A percentile compares a stretch with the other conserved stretches of the same genome.
Evolutionary conservation across 2,888 invertebrate genomes (phyloP).

Genomic region (Nebria brevicollis): DNA sequence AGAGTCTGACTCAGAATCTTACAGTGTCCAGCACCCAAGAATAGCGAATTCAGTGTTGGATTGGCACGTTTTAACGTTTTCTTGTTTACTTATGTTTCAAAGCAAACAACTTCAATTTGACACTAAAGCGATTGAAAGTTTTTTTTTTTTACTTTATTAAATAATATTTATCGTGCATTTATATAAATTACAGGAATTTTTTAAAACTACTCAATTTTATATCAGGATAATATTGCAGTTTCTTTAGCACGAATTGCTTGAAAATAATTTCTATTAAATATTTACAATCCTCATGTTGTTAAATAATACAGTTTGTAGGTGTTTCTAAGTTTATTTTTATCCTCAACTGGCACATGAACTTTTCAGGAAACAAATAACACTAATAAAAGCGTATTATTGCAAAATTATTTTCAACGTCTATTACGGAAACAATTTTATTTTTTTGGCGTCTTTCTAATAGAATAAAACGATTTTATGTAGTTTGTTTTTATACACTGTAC

Average conservation of each 20-base stretch:
- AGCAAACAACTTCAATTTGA: no score
- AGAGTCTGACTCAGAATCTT: background rate
- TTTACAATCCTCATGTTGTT: no score
- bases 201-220: no score
- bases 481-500: background rate
- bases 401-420: no score
- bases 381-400: background rate
- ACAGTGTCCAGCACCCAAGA: slow-evolving; percentile 20
- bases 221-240: no score
- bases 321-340: background rate
- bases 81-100: slow-evolving; percentile 14
- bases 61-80: slow-evolving; percentile 19
- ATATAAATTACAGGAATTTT: no score
- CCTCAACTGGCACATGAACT: background rate
- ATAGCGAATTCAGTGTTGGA: slow-evolving; percentile 18
- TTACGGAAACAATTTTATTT: background rate
- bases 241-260: no score
- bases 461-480: background rate
- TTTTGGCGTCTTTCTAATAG: background rate
- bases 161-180: no score
- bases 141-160: no score
- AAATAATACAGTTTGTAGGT: background rate
- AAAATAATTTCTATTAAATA: no score
- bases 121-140: no score
- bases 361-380: background rate